These are phyloP conservation scores for Catotricha subobsoleta DNA, from an alignment of 2,888 invertebrate genomes.

Conservation along the genomic window DNA sequence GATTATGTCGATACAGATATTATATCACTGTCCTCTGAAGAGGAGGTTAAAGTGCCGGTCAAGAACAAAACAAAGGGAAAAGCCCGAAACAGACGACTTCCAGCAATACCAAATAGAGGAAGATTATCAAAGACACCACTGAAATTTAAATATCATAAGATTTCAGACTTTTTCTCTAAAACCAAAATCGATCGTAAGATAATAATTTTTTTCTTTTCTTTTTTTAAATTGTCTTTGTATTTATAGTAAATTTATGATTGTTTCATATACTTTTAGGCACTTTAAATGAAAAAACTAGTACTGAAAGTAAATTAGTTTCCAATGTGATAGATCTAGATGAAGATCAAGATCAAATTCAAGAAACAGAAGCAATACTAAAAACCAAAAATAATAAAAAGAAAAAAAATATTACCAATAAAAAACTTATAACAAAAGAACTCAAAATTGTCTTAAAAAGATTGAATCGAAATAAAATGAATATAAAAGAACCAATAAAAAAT, in stretches of 20 bases:
- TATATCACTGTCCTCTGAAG: not conserved
- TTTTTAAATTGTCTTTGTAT: not conserved
- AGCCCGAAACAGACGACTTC: not conserved
- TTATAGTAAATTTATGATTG: not conserved
- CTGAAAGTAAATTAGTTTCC: not conserved
- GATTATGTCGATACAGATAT: too few relatives aligned
- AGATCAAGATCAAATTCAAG: too few relatives aligned
- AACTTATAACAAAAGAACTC: not conserved
- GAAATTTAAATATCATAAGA: not conserved
- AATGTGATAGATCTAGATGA: not conserved
- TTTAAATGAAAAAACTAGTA: not conserved
- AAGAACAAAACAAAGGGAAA: too few relatives aligned
- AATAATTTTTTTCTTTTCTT: not conserved
- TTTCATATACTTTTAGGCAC: not conserved
- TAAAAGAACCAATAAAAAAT: not conserved
- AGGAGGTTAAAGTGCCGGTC: not conserved
- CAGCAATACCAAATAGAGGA: not conserved
- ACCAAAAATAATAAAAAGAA: not conserved
- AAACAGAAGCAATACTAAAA: too few relatives aligned
- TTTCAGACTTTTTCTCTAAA: not conserved
- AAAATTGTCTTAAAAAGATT: not conserved
- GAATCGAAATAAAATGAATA: not conserved
- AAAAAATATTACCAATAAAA: not conserved
- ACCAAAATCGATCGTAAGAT: slow-evolving; percentile 1
- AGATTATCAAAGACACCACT: not conserved